Evolutionary conservation across 1,140 invertebrate genomes (phyloP).

Genomic region (Tachypleus tridentatus): DNA sequence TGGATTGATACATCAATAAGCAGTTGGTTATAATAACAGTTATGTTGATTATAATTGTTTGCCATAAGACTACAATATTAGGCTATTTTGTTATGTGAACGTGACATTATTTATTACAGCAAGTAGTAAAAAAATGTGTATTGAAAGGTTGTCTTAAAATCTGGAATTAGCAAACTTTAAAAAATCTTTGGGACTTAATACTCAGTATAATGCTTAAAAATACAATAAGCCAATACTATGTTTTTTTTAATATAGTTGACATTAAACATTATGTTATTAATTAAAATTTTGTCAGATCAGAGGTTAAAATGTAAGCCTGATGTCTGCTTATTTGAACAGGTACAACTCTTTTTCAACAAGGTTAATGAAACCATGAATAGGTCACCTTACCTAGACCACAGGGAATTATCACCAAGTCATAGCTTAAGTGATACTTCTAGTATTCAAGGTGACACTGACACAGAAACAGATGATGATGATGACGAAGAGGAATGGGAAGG

Average conservation of each 20-base stretch:
- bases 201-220: neutral
- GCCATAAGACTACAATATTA: too few species aligned
- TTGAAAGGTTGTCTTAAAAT: neutral
- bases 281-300: too few species aligned
- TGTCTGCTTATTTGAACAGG: constrained; percentile 7
- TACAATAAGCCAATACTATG: neutral
- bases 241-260: neutral
- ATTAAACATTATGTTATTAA: neutral
- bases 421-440: constrained; percentile 14
- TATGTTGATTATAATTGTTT: too few species aligned
- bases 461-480: constrained; percentile 22
- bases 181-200: neutral
- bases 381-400: constrained; percentile 1
- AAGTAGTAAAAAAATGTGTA: too few species aligned
- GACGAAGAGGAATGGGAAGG: constrained; percentile 8
- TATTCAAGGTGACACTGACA: constrained; percentile 19
- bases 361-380: constrained; percentile 3
- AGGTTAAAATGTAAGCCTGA: too few species aligned
- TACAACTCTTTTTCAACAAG: constrained; percentile 13
- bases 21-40: too few species aligned
- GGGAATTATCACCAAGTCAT: constrained; percentile 2
- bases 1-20: too few species aligned
- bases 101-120: too few species aligned
- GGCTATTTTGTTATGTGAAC: too few species aligned
- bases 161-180: neutral